Evolutionary conservation across 2,888 invertebrate genomes (phyloP).

Genomic region (Polylopha cassiicola): DNA sequence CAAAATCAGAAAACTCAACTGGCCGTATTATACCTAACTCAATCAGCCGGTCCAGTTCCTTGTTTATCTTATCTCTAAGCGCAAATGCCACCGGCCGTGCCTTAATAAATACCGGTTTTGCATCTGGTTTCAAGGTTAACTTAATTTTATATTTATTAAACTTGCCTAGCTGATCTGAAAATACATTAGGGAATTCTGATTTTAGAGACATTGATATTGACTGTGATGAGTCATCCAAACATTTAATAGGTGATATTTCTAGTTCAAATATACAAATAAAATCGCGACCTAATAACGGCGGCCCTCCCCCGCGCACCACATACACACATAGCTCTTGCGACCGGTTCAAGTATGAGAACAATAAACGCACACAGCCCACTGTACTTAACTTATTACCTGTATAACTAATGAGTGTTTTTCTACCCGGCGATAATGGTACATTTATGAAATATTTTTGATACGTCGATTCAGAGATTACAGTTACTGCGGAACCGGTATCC

Average conservation of each 20-base stretch:
- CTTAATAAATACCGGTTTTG: slow-evolving; percentile 20
- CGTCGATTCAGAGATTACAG: slow-evolving; percentile 5
- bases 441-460: slow-evolving; percentile 13
- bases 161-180: slow-evolving; percentile 10
- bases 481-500: slow-evolving; percentile 17
- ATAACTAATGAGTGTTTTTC: slow-evolving; percentile 16
- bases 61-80: slow-evolving; percentile 1
- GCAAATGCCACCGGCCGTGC: slow-evolving; percentile 14
- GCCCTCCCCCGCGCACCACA: slow-evolving; percentile 22
- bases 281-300: slow-evolving; percentile 24
- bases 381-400: slow-evolving; percentile 14
- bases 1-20: background rate
- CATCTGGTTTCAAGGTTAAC: slow-evolving; percentile 7
- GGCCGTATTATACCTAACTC: background rate
- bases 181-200: slow-evolving; percentile 6
- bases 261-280: slow-evolving; percentile 21
- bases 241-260: slow-evolving; percentile 7
- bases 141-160: slow-evolving; percentile 16
- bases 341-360: slow-evolving; percentile 4
- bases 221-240: background rate
- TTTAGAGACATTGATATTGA: background rate
- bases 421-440: slow-evolving; percentile 18
- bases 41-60: background rate
- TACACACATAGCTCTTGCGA: slow-evolving; percentile 7
- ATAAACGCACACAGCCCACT: slow-evolving; percentile 3